phyloP scores from a whole-genome alignment of 2,888 invertebrate genomes.

The Mechanitis mazaeus region DNA sequence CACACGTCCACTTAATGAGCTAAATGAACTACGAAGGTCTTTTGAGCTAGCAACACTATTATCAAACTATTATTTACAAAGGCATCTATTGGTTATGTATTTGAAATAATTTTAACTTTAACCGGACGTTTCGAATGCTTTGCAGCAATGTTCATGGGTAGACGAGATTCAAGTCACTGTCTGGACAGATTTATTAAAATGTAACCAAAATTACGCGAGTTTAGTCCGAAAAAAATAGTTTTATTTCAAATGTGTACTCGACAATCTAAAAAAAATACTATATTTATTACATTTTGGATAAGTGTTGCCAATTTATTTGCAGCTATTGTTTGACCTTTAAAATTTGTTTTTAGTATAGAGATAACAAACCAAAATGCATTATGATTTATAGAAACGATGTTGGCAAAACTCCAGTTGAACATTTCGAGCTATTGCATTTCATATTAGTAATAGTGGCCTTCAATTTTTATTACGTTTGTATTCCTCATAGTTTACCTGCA shows the following conservation, averaged over 20 bases:
- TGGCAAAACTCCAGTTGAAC: conserved; percentile 22
- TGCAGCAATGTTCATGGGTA: no score
- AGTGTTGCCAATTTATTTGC: conserved; percentile 25
- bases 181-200: no score
- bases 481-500: no score
- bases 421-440: conserved; percentile 15
- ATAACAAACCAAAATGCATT: conserved; percentile 23
- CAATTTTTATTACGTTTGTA: neutral
- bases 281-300: conserved; percentile 8
- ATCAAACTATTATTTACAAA: conserved; percentile 15
- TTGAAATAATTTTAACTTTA: no score
- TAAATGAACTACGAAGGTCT: conserved; percentile 51
- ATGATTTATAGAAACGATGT: conserved; percentile 18
- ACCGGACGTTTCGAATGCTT: no score
- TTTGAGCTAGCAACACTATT: conserved; percentile 18
- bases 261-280: no score
- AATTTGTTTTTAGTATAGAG: conserved; percentile 20
- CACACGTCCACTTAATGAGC: conserved; percentile 44
- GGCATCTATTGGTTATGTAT: conserved; percentile 19
- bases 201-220: no score
- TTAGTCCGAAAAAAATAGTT: no score
- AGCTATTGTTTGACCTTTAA: conserved; percentile 24
- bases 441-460: conserved; percentile 8
- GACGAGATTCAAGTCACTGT: no score
- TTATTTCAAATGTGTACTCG: no score